These are phyloP conservation scores for Drosophila subobscura DNA, from an alignment of 1,140 invertebrate genomes.

Conservation along the genomic window DNA sequence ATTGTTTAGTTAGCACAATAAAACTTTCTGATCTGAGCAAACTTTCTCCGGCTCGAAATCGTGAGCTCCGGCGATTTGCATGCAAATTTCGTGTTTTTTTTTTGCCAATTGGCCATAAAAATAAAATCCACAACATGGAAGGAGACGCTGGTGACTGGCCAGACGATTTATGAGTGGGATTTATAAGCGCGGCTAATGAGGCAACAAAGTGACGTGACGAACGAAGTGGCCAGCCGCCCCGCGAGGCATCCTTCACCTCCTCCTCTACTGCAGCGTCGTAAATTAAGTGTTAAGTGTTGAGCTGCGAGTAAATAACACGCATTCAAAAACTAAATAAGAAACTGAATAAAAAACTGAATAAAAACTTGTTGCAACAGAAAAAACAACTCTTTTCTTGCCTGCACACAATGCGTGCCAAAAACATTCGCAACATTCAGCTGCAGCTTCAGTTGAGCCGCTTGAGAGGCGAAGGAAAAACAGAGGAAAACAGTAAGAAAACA, in stretches of 20 bases:
- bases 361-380: constrained; percentile 52
- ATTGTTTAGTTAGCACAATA: constrained; percentile 56
- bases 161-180: constrained; percentile 68
- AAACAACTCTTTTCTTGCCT: constrained; percentile 4
- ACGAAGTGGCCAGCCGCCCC: not conserved
- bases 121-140: constrained; percentile 34
- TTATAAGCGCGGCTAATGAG: constrained; percentile 59
- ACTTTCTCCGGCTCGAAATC: not conserved
- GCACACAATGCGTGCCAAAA: constrained; percentile 27
- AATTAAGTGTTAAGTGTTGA: constrained; percentile 67
- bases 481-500: no score
- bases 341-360: no score
- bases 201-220: constrained; percentile 57
- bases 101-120: constrained; percentile 45
- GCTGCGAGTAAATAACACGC: constrained; percentile 54
- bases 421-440: constrained; percentile 17
- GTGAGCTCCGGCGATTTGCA: constrained; percentile 31
- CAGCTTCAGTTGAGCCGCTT: constrained; percentile 10
- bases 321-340: constrained; percentile 33
- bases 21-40: constrained; percentile 47
- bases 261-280: constrained; percentile 25
- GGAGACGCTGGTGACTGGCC: constrained; percentile 24
- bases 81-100: constrained; percentile 43
- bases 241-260: no score
- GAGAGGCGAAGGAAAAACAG: not conserved